A percentile compares a stretch with the other conserved stretches of the same genome.
Conservation (phyloP, 2,113 vertebrate species). For the Oxyura jamaicensis region DNA sequence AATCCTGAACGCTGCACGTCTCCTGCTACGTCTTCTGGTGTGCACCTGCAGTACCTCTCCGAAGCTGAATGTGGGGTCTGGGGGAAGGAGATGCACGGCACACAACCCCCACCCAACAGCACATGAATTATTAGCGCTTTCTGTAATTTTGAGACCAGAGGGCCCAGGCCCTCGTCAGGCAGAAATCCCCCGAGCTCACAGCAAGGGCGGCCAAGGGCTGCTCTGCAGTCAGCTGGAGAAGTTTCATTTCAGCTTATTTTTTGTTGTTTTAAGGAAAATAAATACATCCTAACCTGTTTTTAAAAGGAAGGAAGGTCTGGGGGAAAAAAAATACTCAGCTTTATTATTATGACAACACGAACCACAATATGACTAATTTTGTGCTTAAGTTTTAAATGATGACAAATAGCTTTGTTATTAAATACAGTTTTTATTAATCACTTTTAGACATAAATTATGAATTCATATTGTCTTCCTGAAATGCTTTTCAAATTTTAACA, state of each 20-base stretch:
- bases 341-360: slow-evolving; percentile 77
- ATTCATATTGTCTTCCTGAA: slow-evolving; percentile 84
- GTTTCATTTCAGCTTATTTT: not conserved
- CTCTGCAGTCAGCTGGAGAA: not conserved
- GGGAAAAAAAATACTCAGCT: slow-evolving; percentile 48
- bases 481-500: slow-evolving; percentile 88
- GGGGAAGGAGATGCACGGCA: not conserved
- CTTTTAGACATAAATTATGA: slow-evolving; percentile 87
- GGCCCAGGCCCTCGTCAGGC: not conserved
- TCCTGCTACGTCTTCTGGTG: not conserved
- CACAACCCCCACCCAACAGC: too few species aligned
- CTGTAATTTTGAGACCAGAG: not conserved
- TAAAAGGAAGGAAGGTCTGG: slow-evolving; percentile 56
- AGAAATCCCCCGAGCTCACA: not conserved
- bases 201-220: not conserved
- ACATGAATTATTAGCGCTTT: not conserved
- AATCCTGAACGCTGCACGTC: not conserved
- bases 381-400: slow-evolving; percentile 83
- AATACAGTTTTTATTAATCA: slow-evolving; percentile 89
- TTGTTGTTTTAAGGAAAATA: not conserved
- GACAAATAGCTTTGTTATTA: slow-evolving; percentile 89
- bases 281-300: slow-evolving; percentile 33
- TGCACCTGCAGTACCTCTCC: not conserved
- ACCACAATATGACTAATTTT: slow-evolving; percentile 81
- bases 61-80: not conserved